phyloP scores from a whole-genome alignment of 2,888 invertebrate genomes.

The Hedya salicella region DNA sequence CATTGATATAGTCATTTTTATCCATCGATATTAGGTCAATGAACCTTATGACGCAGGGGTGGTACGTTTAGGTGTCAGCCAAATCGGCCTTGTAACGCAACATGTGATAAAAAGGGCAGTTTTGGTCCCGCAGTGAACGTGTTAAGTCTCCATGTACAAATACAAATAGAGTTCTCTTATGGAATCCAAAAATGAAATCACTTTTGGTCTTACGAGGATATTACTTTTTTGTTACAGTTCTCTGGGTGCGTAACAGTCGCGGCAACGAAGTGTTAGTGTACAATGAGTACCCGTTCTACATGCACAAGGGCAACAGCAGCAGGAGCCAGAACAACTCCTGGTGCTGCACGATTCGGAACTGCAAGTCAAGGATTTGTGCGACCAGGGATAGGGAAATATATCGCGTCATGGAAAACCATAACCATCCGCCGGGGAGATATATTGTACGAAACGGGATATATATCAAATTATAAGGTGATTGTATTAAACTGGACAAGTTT shows the following conservation, averaged over 20 bases:
- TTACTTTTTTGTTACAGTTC: constrained; percentile 8
- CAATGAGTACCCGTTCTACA: constrained; percentile 12
- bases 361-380: constrained; percentile 4
- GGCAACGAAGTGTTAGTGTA: constrained; percentile 11
- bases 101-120: too few species aligned
- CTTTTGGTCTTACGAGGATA: too few species aligned
- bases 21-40: too few species aligned
- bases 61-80: too few species aligned
- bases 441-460: constrained; percentile 3
- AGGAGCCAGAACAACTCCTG: neutral
- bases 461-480: constrained; percentile 2
- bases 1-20: too few species aligned
- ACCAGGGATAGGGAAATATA: neutral
- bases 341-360: constrained; percentile 10
- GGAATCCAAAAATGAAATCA: too few species aligned
- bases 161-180: too few species aligned
- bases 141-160: too few species aligned
- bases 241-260: constrained; percentile 8
- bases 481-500: too few species aligned
- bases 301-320: constrained; percentile 19
- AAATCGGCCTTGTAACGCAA: too few species aligned
- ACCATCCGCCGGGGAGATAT: neutral
- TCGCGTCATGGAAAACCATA: neutral
- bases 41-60: too few species aligned
- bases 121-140: too few species aligned